Base-by-base conservation (phyloP, 2,797 vertebrate species). In the Catamblyrhynchus diadema region DNA sequence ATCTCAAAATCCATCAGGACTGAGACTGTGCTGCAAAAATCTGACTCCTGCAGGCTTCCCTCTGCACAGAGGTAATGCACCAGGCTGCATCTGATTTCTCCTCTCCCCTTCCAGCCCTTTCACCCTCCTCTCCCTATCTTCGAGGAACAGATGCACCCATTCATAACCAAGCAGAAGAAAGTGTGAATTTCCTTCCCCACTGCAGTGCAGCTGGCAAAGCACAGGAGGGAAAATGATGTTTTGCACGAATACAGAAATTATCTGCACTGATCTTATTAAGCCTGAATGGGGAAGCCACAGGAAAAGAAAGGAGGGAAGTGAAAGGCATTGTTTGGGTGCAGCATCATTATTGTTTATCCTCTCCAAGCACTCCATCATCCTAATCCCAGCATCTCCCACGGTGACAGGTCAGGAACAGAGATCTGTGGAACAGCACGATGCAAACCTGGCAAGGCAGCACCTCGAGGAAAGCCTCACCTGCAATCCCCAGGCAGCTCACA, bases 151-250 rank as follows among this genome's bases (percentile, higher is more conserved):
- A 86, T 88, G 90, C 88, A 86, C 54, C 82, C 87, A 41, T 86
- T 92, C 85, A 94, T 32, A 90, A 62, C 83, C 86, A 60, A 0
- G 78, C 73, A 92, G 64, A 54, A n/a, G 33, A 47, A 86, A 81
- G 56, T 4, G 47, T 4, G 4, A 12, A 5, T 93, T 81, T 65
- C 93, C 79, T 95, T 54, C 75, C 54, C 1, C 2, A 88, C 80
- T 11, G 77, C 94, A 86, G 82, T 47, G 92, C 95, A 94, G 94
- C 95, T 88, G 92, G 88, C 77, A 77, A 77, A 94, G 93, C 90
- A 71, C 78, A 35, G 95, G 93, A 93, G 81, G 82, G 74, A 92
- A 90, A 95, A 88, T 30, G 30, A 86, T 66, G 88, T 90, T 93
- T 77, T 74, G 67, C 78, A 60, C 39, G 53, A 82, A 71, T 14